A percentile compares a stretch with the other conserved stretches of the same genome.
phyloP scores from a whole-genome alignment of 2,113 vertebrate genomes.

The Neogale vison region DNA sequence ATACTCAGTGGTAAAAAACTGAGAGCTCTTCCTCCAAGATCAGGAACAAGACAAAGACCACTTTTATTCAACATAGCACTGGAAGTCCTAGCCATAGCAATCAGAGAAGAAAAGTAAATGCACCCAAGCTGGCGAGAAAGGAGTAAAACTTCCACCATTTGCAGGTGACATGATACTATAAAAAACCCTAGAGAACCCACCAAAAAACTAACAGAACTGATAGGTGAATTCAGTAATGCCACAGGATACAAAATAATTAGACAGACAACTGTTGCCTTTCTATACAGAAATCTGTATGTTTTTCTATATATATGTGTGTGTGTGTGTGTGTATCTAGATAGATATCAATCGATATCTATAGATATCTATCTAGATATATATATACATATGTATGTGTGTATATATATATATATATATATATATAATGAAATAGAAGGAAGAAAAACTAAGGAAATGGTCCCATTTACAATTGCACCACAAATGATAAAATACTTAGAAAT shows the following conservation, averaged over 20 bases:
- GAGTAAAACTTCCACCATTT: neutral
- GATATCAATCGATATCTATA: too few relatives aligned
- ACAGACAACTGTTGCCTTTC: neutral
- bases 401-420: too few relatives aligned
- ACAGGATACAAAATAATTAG: neutral
- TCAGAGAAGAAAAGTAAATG: neutral
- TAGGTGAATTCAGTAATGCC: neutral
- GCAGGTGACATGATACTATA: neutral
- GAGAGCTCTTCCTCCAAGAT: neutral
- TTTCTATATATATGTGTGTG: too few relatives aligned
- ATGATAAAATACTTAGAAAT: neutral
- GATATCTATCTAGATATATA: too few relatives aligned
- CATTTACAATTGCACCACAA: neutral
- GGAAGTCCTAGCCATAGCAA: neutral
- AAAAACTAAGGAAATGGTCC: neutral
- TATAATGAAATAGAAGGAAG: neutral
- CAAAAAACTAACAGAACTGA: neutral
- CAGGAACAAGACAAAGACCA: neutral
- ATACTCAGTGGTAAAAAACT: neutral
- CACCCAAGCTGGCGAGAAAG: neutral
- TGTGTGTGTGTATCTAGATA: too few relatives aligned
- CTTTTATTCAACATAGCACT: neutral
- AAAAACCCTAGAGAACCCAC: neutral
- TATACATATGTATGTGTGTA: too few relatives aligned
- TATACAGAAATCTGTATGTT: neutral